Evolutionary conservation across 1,140 invertebrate species (phyloP), one percentile per base, ranked within the genome.

Genomic region (Phocides pigmalion): DNA sequence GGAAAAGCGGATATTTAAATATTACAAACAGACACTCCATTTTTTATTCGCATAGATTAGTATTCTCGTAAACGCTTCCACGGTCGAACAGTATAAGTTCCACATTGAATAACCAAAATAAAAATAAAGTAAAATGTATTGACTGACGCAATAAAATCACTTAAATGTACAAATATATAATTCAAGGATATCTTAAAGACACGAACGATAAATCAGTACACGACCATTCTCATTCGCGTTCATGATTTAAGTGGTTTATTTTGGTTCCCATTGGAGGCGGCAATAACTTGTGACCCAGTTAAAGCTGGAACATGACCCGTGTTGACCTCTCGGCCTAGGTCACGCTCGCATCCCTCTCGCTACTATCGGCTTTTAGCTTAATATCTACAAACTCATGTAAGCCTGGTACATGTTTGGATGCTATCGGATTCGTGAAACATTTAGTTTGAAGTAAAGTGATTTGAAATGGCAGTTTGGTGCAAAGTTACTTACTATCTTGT

Each of bases 321-420:
- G 74, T 76, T 82, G 80, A 82, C 82, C 82, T 73, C 75, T 70
- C 68, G 79, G 70, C 74, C 80, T 79, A 75, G 80, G 82, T 81
- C 68, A 32, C 14, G 62, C 63, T 62, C 68, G 74, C 73, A 74
- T 76, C 70, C 51, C 66, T 74, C 66, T 39, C 50, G 53, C 54
- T 42, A 58, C 61, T 70, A 76, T 72, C 68, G 68, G 66, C 64
- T 64, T 61, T 67, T 54, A 44, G 47, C 61, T 59, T 50, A 70
- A 70, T 70, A 62, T 69, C 65, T 51, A 19, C 51, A 56, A 53
- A 59, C 62, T 68, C 63, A 70, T 72, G 74, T 67, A 62, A 61
- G 64, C 67, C 70, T 72, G 53, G 70, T 72, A 75, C 64, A 8
- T 28, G 49, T 61, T 46, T 32, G 41, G 56, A 46, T 59, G 20